Evolutionary conservation across 2,888 invertebrate genomes (phyloP).

Genomic region (Adineta ricciae): DNA sequence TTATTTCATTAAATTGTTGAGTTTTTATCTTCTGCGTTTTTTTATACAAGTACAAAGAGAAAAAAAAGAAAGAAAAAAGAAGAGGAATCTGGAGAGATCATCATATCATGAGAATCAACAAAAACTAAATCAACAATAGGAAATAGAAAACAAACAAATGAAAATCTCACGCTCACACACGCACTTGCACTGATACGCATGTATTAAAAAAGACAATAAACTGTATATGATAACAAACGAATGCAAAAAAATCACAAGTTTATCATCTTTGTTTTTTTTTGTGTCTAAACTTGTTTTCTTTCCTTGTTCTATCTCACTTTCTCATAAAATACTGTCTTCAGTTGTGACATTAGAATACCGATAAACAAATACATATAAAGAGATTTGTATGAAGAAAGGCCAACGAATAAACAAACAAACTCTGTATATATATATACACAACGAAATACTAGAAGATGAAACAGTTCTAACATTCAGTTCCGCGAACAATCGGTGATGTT

Average conservation of each 20-base stretch:
- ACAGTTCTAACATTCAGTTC: constrained; percentile 17
- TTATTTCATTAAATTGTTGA: neutral
- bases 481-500: neutral
- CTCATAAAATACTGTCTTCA: neutral
- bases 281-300: neutral
- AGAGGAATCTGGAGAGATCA: neutral
- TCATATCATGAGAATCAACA: neutral
- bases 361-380: neutral
- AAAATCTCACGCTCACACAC: neutral
- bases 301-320: neutral
- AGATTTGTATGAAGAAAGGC: neutral
- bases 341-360: neutral
- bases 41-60: neutral
- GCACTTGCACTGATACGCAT: neutral
- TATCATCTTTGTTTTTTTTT: neutral
- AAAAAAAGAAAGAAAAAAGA: neutral
- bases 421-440: neutral
- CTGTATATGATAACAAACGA: neutral
- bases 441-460: neutral
- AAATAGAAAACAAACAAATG: neutral
- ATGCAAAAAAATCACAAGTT: constrained; percentile 2
- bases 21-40: neutral
- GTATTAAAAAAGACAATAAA: neutral
- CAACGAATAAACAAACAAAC: neutral
- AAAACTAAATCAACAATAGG: neutral